Conservation (phyloP, 2,113 vertebrate species). For the Callipepla squamata region DNA sequence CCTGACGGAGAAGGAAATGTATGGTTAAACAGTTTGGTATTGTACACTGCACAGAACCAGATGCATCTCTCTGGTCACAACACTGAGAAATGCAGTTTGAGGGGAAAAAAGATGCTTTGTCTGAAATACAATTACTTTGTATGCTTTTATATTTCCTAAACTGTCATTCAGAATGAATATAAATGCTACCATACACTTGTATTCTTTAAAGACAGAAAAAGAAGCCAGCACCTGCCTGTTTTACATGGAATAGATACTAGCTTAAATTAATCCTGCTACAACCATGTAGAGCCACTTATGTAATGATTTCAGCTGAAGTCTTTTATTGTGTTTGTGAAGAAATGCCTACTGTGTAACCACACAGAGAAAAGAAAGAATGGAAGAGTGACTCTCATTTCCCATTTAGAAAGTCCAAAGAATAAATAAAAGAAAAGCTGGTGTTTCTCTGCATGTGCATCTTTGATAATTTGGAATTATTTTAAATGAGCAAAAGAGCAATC, state of each 20-base stretch:
- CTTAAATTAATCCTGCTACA: not conserved
- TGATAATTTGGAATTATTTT: not conserved
- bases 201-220: not conserved
- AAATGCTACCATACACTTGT: not conserved
- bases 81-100: not conserved
- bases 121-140: not conserved
- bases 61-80: not conserved
- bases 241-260: not conserved
- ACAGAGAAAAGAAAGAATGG: not conserved
- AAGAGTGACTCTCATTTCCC: not conserved
- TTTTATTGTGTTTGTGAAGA: not conserved
- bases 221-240: not conserved
- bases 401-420: not conserved
- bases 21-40: not conserved
- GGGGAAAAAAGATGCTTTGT: not conserved
- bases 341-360: not conserved
- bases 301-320: not conserved
- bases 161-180: not conserved
- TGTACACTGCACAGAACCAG: not conserved
- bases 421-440: not conserved
- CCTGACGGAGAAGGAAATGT: not conserved
- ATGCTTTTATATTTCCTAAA: not conserved
- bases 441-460: not conserved
- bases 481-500: not conserved
- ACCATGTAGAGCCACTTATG: rapidly evolving